Conservation (phyloP, 2,113 vertebrate genomes). For the Oncorhynchus nerka region DNA sequence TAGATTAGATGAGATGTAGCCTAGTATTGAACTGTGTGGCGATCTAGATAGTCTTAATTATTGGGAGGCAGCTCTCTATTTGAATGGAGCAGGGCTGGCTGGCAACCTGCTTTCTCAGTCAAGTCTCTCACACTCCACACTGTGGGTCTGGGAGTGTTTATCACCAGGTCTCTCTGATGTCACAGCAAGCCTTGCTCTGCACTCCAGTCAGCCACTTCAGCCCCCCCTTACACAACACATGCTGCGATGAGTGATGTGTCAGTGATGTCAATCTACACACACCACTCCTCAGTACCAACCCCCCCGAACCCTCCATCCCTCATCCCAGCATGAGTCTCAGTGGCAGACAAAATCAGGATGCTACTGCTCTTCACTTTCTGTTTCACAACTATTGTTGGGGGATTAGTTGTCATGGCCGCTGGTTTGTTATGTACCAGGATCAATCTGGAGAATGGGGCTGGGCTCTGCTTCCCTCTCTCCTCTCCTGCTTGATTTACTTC, state of each 20-base stretch:
- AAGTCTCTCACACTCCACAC: not conserved
- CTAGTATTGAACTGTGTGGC: not conserved
- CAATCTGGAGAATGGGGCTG: slow-evolving; percentile 17
- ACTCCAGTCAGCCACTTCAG: not conserved
- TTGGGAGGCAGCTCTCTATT: not conserved
- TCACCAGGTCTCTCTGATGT: not conserved
- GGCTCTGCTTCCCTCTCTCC: slow-evolving; percentile 1
- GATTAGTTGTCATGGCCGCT: slow-evolving; percentile 41
- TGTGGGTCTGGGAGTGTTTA: not conserved
- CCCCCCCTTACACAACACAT: not conserved
- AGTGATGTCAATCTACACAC: slow-evolving; percentile 31
- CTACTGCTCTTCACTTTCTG: slow-evolving; percentile 8
- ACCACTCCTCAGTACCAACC: not conserved
- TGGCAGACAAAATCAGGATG: slow-evolving; percentile 46
- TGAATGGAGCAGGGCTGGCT: not conserved
- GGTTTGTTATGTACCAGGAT: slow-evolving; percentile 43
- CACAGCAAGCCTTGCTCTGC: not conserved
- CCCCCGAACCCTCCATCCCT: slow-evolving; percentile 3
- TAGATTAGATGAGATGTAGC: not conserved
- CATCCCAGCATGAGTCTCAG: slow-evolving; percentile 55
- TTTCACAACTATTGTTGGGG: slow-evolving; percentile 28
- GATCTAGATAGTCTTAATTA: not conserved
- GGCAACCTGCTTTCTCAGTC: not conserved
- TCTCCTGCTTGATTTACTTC: slow-evolving; percentile 20
- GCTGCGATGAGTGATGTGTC: not conserved